phyloP scores from a whole-genome alignment of 1,140 invertebrate species.

The Melipona quadrifasciata region DNA sequence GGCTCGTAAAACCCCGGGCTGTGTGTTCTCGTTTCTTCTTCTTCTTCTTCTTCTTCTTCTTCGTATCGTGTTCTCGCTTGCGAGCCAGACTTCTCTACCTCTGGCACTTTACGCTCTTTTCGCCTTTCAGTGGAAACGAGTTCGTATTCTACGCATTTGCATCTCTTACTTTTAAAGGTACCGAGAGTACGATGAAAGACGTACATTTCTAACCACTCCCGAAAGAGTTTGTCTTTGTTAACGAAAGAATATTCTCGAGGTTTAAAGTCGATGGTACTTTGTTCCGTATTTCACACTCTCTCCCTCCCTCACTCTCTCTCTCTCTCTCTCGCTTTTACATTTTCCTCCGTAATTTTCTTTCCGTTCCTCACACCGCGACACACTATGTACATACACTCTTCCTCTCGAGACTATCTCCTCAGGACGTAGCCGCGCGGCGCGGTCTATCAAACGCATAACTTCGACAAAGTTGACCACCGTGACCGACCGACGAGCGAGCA shows the following conservation, averaged over 20 bases:
- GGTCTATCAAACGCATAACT: not conserved
- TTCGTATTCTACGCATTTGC: not conserved
- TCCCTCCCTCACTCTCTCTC: not conserved
- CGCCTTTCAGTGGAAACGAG: not conserved
- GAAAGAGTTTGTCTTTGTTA: not conserved
- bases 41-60: not conserved
- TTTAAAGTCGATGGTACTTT: not conserved
- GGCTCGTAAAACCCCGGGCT: not conserved
- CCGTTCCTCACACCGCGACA: not conserved
- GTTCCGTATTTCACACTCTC: not conserved
- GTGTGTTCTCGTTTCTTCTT: not conserved
- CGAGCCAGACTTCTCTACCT: not conserved
- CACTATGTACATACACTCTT: not conserved
- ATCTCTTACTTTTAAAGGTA: not conserved
- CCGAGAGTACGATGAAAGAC: slow-evolving; percentile 5
- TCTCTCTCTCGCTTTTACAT: not conserved
- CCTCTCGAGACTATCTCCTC: too few relatives aligned
- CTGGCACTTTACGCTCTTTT: not conserved
- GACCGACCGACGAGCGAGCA: not conserved
- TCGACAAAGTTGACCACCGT: not conserved
- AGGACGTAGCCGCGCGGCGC: not conserved
- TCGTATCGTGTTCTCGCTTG: not conserved
- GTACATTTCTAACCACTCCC: not conserved
- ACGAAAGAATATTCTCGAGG: not conserved
- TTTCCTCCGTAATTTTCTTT: not conserved